Percentiles rank a stretch among this genome's conserved stretches.
Conservation (phyloP, 64 coral and sea anemone species). For the Actinia equina region DNA sequence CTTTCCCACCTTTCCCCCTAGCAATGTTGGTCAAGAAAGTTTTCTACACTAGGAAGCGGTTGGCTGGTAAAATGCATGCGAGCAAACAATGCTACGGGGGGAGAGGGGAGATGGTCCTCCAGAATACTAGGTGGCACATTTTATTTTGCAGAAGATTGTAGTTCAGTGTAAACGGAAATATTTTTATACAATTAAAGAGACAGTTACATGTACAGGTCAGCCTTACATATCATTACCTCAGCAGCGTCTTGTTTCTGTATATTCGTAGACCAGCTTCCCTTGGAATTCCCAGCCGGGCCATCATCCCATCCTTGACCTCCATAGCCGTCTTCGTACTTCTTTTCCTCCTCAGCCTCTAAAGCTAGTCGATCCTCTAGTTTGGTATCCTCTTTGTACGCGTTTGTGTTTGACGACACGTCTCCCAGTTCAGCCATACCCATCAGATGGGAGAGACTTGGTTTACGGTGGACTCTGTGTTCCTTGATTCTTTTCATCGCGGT, state of each 20-base stretch:
- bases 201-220: no score
- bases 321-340: conserved; percentile 80
- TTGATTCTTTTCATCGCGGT: conserved; percentile 40
- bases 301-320: conserved; percentile 54
- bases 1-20: no score
- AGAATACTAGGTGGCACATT: no score
- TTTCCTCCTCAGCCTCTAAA: conserved; percentile 88
- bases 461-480: conserved; percentile 71
- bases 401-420: conserved; percentile 23
- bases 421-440: conserved; percentile 34
- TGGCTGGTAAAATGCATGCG: no score
- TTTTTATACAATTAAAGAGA: no score
- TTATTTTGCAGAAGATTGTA: no score
- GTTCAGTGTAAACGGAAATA: no score
- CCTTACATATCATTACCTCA: conserved; percentile 33
- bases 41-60: no score
- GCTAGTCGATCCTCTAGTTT: conserved; percentile 67
- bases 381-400: conserved; percentile 74
- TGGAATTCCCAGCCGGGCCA: conserved; percentile 52
- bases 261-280: conserved; percentile 90
- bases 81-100: no score
- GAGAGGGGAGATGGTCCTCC: no score
- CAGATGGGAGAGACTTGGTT: conserved; percentile 60
- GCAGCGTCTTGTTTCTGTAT: conserved; percentile 89
- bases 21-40: no score